Evolutionary conservation across 1,140 invertebrate species (phyloP).

Genomic region (Panagrolaimus sp.): DNA sequence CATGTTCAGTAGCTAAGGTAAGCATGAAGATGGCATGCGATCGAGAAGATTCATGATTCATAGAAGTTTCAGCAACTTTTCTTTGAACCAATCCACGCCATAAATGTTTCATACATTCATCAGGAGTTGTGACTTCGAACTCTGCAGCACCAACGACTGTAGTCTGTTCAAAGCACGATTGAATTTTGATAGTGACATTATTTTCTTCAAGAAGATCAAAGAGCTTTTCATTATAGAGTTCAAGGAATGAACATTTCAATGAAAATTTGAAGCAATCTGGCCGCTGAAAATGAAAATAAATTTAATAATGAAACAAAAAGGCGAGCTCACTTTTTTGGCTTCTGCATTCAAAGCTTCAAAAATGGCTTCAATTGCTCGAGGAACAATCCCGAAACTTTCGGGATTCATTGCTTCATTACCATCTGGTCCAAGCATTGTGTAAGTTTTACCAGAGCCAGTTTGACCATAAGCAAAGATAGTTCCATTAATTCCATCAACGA

Average conservation of each 20-base stretch:
- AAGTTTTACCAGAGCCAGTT: slow-evolving; percentile 16
- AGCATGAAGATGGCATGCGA: slow-evolving; percentile 61
- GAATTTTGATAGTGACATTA: background rate
- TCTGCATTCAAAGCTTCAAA: background rate
- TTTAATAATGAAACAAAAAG: background rate
- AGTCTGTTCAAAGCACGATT: background rate
- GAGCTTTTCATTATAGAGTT: slow-evolving; percentile 3
- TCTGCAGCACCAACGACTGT: too few species aligned
- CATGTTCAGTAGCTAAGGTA: slow-evolving; percentile 36
- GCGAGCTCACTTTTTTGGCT: background rate
- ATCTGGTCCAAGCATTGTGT: slow-evolving; percentile 15
- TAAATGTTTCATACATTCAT: background rate
- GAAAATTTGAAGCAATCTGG: too few species aligned
- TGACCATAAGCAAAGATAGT: slow-evolving; percentile 18
- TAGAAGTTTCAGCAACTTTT: slow-evolving; percentile 48
- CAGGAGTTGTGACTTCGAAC: background rate
- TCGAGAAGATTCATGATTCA: slow-evolving; percentile 61
- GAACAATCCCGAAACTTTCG: background rate
- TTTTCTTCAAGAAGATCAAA: background rate
- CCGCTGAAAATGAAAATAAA: too few species aligned
- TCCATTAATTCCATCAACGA: slow-evolving; percentile 3
- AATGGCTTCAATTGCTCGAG: background rate
- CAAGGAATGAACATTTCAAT: background rate
- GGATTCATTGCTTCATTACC: background rate
- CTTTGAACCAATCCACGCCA: background rate